These are phyloP conservation scores for Polylopha cassiicola DNA, from an alignment of 2,888 invertebrate genomes.

Conservation along the genomic window DNA sequence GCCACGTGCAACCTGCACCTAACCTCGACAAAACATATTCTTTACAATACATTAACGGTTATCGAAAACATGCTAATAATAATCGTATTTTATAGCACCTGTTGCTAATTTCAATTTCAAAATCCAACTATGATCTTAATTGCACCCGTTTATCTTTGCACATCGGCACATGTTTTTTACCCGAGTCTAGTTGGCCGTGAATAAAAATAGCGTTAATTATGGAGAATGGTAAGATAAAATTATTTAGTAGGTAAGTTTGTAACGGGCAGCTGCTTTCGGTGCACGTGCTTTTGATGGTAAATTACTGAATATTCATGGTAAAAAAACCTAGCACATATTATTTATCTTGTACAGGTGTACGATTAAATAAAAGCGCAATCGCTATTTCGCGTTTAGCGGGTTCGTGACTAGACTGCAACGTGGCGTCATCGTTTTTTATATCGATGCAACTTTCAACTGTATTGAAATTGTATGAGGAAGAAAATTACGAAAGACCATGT, in stretches of 20 bases:
- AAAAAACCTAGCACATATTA: constrained; percentile 2
- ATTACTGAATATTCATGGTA: constrained; percentile 9
- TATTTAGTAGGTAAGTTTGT: neutral
- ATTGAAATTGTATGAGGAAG: constrained; percentile 15
- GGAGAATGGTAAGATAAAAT: constrained; percentile 9
- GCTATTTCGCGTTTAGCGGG: neutral
- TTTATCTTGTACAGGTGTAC: constrained; percentile 10
- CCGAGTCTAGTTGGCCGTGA: neutral
- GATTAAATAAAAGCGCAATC: neutral
- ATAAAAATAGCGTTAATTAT: constrained; percentile 8
- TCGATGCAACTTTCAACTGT: constrained; percentile 11
- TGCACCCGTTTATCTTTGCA: constrained; percentile 9
- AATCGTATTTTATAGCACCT: constrained; percentile 8
- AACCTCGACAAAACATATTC: too few relatives aligned
- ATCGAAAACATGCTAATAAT: constrained; percentile 1
- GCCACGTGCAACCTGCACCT: constrained; percentile 34
- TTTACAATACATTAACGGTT: too few relatives aligned
- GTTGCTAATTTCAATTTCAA: constrained; percentile 1
- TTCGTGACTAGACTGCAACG: constrained; percentile 6
- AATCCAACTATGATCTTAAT: constrained; percentile 3
- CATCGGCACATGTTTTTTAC: constrained; percentile 9
- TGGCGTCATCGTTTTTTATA: constrained; percentile 12
- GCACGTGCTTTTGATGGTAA: constrained; percentile 3
- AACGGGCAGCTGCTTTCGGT: constrained; percentile 11
- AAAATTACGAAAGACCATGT: constrained; percentile 8